These are phyloP conservation scores for Thera obeliscata DNA, from an alignment of 2,888 invertebrate genomes.

Conservation along the genomic window DNA sequence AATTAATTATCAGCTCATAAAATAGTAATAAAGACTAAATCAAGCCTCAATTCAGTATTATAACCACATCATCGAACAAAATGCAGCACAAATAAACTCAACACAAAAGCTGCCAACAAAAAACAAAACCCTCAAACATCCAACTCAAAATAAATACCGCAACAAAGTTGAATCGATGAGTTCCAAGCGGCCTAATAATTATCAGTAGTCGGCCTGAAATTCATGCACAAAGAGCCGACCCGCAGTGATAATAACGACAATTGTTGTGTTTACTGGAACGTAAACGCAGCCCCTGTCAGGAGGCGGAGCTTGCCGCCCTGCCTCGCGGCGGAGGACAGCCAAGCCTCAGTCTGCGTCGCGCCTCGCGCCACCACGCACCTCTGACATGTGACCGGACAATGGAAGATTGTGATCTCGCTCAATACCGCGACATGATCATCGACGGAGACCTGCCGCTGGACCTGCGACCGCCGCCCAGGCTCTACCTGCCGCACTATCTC, in stretches of 20 bases:
- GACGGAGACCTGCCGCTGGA: constrained; percentile 78
- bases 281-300: constrained; percentile 66
- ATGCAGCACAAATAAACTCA: constrained; percentile 31
- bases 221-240: constrained; percentile 84
- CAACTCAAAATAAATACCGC: constrained; percentile 69
- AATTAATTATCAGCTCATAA: not conserved
- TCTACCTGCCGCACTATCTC: constrained; percentile 75
- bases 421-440: constrained; percentile 80
- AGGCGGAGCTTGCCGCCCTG: constrained; percentile 49
- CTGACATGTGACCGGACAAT: constrained; percentile 79
- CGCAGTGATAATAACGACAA: constrained; percentile 84
- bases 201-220: constrained; percentile 83
- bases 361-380: constrained; percentile 73
- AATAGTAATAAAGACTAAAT: not conserved
- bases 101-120: constrained; percentile 30
- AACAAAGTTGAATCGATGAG: constrained; percentile 79
- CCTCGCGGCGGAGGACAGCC: constrained; percentile 44
- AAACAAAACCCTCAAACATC: constrained; percentile 43
- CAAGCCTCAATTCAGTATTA: not conserved
- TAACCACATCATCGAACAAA: constrained; percentile 18
- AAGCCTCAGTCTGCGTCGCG: constrained; percentile 74
- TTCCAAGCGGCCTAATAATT: constrained; percentile 77
- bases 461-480: constrained; percentile 75
- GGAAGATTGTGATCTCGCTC: constrained; percentile 80
- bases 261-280: constrained; percentile 85